phyloP scores from a whole-genome alignment of 2,888 invertebrate genomes.

The Clepsis dumicolana region DNA sequence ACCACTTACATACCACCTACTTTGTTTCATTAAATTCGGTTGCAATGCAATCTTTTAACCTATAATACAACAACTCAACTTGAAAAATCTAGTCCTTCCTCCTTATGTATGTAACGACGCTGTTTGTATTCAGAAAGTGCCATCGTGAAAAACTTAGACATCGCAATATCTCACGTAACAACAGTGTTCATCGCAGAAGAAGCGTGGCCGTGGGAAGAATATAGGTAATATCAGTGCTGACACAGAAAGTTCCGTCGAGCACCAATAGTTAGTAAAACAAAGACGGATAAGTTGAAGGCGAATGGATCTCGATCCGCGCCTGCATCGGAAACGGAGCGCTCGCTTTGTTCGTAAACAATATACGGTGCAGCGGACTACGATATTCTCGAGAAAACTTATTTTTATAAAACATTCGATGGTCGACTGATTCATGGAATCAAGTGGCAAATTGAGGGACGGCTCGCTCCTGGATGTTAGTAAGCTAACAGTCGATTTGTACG shows the following conservation, averaged over 20 bases:
- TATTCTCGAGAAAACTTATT: slow-evolving; percentile 70
- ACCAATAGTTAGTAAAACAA: slow-evolving; percentile 75
- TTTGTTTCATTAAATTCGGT: no score
- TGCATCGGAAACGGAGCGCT: slow-evolving; percentile 65
- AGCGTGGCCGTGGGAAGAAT: slow-evolving; percentile 23
- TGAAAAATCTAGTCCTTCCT: neutral
- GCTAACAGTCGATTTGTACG: neutral
- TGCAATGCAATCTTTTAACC: no score
- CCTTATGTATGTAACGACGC: neutral
- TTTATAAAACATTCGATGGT: slow-evolving; percentile 57
- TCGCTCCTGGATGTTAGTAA: neutral
- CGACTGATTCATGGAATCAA: slow-evolving; percentile 17
- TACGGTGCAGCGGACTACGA: slow-evolving; percentile 62
- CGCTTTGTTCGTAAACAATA: slow-evolving; percentile 81
- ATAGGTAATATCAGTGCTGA: slow-evolving; percentile 50
- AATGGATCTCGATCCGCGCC: slow-evolving; percentile 63
- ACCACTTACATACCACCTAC: no score
- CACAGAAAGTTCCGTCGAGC: slow-evolving; percentile 70
- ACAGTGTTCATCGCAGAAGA: slow-evolving; percentile 23
- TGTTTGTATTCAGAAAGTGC: slow-evolving; percentile 23
- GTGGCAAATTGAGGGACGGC: neutral
- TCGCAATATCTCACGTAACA: slow-evolving; percentile 35
- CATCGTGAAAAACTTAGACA: slow-evolving; percentile 28
- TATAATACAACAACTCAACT: neutral
- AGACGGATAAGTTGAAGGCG: slow-evolving; percentile 71